Conservation (phyloP, 2,113 vertebrate species). For the Epinephelus fuscoguttatus region DNA sequence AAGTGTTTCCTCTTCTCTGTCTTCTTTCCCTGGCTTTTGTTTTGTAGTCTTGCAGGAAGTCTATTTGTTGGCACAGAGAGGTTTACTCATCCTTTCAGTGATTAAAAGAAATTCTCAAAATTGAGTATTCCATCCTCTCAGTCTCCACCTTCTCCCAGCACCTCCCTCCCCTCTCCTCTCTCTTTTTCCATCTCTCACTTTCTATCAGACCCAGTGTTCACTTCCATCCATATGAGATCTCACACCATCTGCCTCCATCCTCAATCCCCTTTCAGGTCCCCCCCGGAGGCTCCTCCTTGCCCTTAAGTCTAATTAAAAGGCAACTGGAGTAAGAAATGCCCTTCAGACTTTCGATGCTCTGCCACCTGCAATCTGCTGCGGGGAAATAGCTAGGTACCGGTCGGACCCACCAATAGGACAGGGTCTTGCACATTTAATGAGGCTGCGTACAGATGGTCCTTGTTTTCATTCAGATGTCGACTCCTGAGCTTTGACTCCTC, state of each 20-base stretch:
- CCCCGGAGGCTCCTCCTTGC: constrained; percentile 11
- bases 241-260: constrained; percentile 62
- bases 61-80: neutral
- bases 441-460: constrained; percentile 61
- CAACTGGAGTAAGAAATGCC: constrained; percentile 56
- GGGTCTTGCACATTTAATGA: constrained; percentile 70
- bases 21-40: neutral
- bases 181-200: constrained; percentile 24
- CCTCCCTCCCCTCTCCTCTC: constrained; percentile 46
- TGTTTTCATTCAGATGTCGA: constrained; percentile 35
- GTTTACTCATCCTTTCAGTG: neutral
- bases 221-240: constrained; percentile 27
- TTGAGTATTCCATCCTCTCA: constrained; percentile 27
- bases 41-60: neutral
- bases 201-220: constrained; percentile 28
- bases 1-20: neutral
- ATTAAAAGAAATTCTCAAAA: constrained; percentile 9
- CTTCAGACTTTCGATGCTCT: constrained; percentile 46
- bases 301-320: constrained; percentile 71
- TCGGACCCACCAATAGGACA: constrained; percentile 39
- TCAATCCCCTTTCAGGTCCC: constrained; percentile 46
- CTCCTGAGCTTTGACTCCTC: constrained; percentile 33
- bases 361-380: constrained; percentile 70
- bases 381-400: constrained; percentile 48
- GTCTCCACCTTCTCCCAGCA: constrained; percentile 60